Evolutionary conservation across 2,113 vertebrate species (phyloP).

Genomic region (Acinonyx jubatus): DNA sequence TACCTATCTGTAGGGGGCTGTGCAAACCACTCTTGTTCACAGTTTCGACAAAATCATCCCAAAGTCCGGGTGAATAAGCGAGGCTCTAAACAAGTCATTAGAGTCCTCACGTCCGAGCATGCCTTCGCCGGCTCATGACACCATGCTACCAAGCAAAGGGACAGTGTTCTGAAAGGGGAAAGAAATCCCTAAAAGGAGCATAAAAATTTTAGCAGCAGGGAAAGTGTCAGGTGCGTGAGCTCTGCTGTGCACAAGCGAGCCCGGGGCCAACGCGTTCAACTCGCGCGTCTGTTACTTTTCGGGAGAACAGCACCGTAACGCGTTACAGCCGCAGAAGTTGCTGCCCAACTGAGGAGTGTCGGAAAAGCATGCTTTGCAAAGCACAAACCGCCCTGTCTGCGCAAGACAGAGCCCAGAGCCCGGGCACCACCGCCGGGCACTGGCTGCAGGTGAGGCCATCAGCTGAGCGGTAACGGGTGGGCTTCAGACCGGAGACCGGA

Average conservation of each 20-base stretch:
- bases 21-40: background rate
- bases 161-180: background rate
- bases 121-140: accelerated
- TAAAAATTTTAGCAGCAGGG: too few species aligned
- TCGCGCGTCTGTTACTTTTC: too few species aligned
- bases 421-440: too few species aligned
- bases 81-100: background rate
- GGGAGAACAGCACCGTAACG: background rate
- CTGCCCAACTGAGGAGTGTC: background rate
- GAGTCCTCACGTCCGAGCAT: background rate
- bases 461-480: background rate
- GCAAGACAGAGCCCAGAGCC: background rate
- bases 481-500: accelerated
- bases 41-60: background rate
- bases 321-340: accelerated
- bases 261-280: too few species aligned
- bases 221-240: too few species aligned
- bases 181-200: background rate
- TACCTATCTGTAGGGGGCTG: background rate
- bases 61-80: background rate
- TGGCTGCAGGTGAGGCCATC: background rate
- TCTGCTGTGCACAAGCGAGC: too few species aligned
- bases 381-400: accelerated
- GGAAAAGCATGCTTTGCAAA: accelerated
- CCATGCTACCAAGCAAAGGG: accelerated